Base-by-base conservation (phyloP, 1,140 invertebrate species). In the Drosophila bocqueti region DNA sequence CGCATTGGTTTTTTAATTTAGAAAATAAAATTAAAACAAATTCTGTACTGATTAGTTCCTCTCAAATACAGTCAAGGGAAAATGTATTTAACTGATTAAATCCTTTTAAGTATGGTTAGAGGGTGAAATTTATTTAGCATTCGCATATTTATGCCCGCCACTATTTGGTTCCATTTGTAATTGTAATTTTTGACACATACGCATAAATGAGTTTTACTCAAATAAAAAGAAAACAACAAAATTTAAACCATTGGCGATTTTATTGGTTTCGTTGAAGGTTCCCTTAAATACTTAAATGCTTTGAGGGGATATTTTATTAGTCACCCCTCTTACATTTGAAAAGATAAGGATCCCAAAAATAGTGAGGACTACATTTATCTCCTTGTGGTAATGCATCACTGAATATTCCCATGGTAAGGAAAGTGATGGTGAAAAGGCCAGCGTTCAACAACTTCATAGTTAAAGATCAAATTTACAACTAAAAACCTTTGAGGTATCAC, bases 121-220 rank as follows among this genome's bases (percentile, higher is more conserved):
- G 9, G 16, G 1, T 13, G 4, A 29, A n/a, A n/a, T 16, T n/a
- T 11, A 11, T 47, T n/a, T n/a, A n/a, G n/a, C n/a, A n/a, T n/a
- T n/a, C n/a, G n/a, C n/a, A n/a, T n/a, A n/a, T n/a, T n/a, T n/a
- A n/a, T n/a, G n/a, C n/a, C n/a, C n/a, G n/a, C n/a, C n/a, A n/a
- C n/a, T n/a, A n/a, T n/a, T n/a, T n/a, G n/a, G n/a, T 34, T 36
- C 18, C 47, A 76, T 76, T 86, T 76, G 55, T 67, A 87, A 79
- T 76, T 76, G 66, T 82, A 67, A 73, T 77, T 82, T 73, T 43
- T 38, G 52, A 42, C 73, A 67, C 57, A 82, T 68, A 54, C 57
- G 63, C 72, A 57, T 61, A 64, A 64, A 76, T 63, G 34, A 43
- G 38, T 57, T 63, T 24, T 18, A 21, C 43, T 29, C 31, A 43